Percentiles rank a stretch among this genome's conserved stretches.
phyloP scores from a whole-genome alignment of 2,888 invertebrate species.

The Acronicta leporina region DNA sequence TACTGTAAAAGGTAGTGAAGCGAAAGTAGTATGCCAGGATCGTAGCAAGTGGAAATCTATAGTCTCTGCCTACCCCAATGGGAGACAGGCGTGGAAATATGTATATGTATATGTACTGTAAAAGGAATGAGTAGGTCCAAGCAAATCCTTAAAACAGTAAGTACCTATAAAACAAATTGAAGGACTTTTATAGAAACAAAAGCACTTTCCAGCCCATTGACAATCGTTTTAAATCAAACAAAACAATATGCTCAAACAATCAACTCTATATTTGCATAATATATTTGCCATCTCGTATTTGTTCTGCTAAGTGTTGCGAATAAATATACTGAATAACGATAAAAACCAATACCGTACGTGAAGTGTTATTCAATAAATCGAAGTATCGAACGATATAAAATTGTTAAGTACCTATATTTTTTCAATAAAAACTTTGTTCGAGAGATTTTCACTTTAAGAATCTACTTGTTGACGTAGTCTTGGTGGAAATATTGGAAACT shows the following conservation, averaged over 20 bases:
- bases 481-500: constrained; percentile 40
- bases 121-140: neutral
- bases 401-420: constrained; percentile 42
- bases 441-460: constrained; percentile 40
- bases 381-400: constrained; percentile 34
- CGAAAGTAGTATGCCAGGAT: too few species aligned
- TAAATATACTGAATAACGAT: constrained; percentile 40
- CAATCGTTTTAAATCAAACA: constrained; percentile 45
- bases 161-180: constrained; percentile 16
- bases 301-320: constrained; percentile 42
- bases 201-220: constrained; percentile 43
- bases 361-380: constrained; percentile 42
- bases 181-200: constrained; percentile 43
- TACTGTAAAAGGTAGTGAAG: too few species aligned
- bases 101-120: too few species aligned
- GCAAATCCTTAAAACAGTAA: neutral
- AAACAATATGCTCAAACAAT: constrained; percentile 48
- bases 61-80: too few species aligned
- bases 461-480: constrained; percentile 49
- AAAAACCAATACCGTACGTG: constrained; percentile 26
- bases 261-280: constrained; percentile 41
- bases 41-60: too few species aligned
- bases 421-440: constrained; percentile 46
- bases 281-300: constrained; percentile 50
- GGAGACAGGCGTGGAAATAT: too few species aligned